Evolutionary conservation across 2,888 invertebrate genomes (phyloP).

Genomic region (Rosalia funebris): DNA sequence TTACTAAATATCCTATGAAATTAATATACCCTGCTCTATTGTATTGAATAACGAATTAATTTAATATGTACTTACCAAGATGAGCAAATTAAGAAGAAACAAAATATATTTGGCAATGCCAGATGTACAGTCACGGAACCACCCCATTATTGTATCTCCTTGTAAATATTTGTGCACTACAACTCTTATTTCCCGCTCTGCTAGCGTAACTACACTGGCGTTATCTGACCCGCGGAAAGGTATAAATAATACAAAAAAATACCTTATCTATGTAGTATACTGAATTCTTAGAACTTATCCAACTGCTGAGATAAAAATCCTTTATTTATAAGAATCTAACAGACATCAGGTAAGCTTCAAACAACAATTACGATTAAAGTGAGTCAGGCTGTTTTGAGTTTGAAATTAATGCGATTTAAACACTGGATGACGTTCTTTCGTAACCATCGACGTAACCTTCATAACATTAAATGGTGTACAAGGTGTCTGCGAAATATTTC

Average conservation of each 20-base stretch:
- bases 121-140: conserved; percentile 25
- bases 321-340: no score
- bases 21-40: no score
- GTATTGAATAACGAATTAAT: no score
- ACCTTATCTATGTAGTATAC: not conserved
- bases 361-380: not conserved
- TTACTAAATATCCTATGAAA: no score
- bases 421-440: not conserved
- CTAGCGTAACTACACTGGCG: conserved; percentile 1
- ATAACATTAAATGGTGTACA: not conserved
- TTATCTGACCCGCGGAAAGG: not conserved
- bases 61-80: conserved; percentile 40
- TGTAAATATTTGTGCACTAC: not conserved
- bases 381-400: not conserved
- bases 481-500: not conserved
- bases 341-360: not conserved
- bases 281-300: not conserved
- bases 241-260: conserved; percentile 8
- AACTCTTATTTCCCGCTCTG: not conserved
- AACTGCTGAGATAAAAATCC: not conserved
- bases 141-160: conserved; percentile 43
- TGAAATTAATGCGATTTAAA: no score
- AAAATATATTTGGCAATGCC: conserved; percentile 41
- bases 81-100: conserved; percentile 42
- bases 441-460: not conserved